Conservation (phyloP, 1,140 invertebrate genomes). For the Triops cancriformis region DNA sequence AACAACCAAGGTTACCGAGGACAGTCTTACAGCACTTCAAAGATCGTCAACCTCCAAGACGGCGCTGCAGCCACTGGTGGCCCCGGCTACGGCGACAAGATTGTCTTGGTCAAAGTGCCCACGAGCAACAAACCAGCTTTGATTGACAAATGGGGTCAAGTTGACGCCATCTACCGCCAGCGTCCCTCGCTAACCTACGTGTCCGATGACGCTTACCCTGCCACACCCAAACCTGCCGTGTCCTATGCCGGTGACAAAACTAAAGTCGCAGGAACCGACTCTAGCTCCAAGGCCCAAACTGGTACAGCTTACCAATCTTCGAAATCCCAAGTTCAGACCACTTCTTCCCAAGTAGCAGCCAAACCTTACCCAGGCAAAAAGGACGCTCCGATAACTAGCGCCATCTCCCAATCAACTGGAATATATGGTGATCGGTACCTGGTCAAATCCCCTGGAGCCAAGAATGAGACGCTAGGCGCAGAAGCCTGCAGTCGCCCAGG, state of each 20-base stretch:
- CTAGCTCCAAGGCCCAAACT: not conserved
- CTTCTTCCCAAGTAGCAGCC: not conserved
- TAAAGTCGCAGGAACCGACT: not conserved
- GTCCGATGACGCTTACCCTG: not conserved
- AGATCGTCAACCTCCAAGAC: not conserved
- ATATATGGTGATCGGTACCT: constrained; percentile 24
- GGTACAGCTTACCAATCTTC: not conserved
- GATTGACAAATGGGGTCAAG: constrained; percentile 21
- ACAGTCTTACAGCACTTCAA: not conserved
- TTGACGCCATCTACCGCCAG: not conserved
- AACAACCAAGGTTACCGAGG: constrained; percentile 11
- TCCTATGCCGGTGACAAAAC: not conserved
- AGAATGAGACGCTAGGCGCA: constrained; percentile 46
- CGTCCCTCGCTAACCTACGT: not conserved
- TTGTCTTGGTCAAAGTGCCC: constrained; percentile 24
- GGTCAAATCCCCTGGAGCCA: constrained; percentile 9
- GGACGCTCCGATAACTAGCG: not conserved
- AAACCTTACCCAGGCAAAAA: not conserved
- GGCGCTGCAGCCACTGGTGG: not conserved
- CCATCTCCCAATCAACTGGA: not conserved
- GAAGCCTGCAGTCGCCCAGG: constrained; percentile 64
- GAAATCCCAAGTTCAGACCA: not conserved
- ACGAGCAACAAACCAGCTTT: constrained; percentile 25
- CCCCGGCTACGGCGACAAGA: constrained; percentile 22
- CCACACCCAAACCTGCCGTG: not conserved